Conservation (phyloP, 2,888 invertebrate species). For the Loripinus fragilis region DNA sequence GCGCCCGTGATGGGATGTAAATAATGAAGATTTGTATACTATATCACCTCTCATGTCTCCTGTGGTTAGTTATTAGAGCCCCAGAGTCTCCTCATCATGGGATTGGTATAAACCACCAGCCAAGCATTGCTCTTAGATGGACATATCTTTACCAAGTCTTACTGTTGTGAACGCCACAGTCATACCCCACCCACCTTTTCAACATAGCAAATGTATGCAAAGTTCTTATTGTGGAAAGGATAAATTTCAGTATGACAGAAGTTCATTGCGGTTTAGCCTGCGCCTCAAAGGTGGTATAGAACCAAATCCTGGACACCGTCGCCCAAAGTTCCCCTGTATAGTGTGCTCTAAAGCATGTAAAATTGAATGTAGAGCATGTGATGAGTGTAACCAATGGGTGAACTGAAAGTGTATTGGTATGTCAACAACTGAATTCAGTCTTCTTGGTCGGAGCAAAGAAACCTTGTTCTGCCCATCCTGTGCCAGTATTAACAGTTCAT, state of each 20-base stretch:
- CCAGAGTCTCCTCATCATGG: neutral
- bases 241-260: neutral
- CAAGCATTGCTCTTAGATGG: neutral
- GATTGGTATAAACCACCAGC: neutral
- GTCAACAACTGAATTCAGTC: slow-evolving; percentile 30
- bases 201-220: neutral
- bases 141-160: neutral
- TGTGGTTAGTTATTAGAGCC: neutral
- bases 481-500: slow-evolving; percentile 31
- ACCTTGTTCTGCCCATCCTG: slow-evolving; percentile 36
- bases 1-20: neutral
- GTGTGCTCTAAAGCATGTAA: slow-evolving; percentile 33
- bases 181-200: neutral
- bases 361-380: slow-evolving; percentile 29
- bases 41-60: neutral
- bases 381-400: slow-evolving; percentile 43
- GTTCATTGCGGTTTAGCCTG: slow-evolving; percentile 1
- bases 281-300: slow-evolving; percentile 36
- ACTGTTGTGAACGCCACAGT: neutral
- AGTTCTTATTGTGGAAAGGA: neutral
- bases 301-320: slow-evolving; percentile 36
- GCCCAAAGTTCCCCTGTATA: slow-evolving; percentile 30
- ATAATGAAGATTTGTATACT: neutral
- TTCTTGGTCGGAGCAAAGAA: slow-evolving; percentile 28
- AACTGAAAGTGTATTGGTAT: slow-evolving; percentile 32